These are phyloP conservation scores for Thunnus thynnus DNA, from an alignment of 2,113 vertebrate genomes.

Conservation along the genomic window DNA sequence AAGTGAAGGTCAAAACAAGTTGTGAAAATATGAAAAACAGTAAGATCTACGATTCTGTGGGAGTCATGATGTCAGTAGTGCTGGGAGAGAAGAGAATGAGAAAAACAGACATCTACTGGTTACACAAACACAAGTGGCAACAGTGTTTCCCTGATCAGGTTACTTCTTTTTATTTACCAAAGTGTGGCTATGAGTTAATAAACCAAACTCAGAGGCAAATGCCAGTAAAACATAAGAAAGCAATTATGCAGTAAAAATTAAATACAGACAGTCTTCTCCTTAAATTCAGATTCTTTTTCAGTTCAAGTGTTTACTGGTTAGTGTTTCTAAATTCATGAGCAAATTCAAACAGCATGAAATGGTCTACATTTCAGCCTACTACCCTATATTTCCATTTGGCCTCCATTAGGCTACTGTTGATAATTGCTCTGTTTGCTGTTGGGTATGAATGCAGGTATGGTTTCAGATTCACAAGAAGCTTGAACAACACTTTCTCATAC, in stretches of 20 bases:
- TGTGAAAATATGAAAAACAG: neutral
- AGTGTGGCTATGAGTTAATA: slow-evolving; percentile 39
- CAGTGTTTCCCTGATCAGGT: slow-evolving; percentile 11
- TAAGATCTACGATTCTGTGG: neutral
- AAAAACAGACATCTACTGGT: slow-evolving; percentile 19
- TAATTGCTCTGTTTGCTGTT: slow-evolving; percentile 25
- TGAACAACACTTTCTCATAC: slow-evolving; percentile 8
- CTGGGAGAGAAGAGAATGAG: neutral
- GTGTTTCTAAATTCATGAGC: slow-evolving; percentile 28
- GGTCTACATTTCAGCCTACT: slow-evolving; percentile 22
- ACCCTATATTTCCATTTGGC: slow-evolving; percentile 28
- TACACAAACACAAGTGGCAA: slow-evolving; percentile 24
- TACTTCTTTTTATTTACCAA: slow-evolving; percentile 9
- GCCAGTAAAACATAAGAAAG: slow-evolving; percentile 48
- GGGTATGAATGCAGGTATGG: slow-evolving; percentile 7
- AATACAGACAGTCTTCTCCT: slow-evolving; percentile 19
- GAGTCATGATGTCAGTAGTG: neutral
- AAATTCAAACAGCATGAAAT: slow-evolving; percentile 35
- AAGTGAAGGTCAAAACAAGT: slow-evolving; percentile 1
- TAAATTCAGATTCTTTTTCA: slow-evolving; percentile 24
- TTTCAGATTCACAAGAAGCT: slow-evolving; percentile 41
- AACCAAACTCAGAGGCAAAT: slow-evolving; percentile 35
- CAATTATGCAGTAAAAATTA: slow-evolving; percentile 32
- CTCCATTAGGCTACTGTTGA: slow-evolving; percentile 42
- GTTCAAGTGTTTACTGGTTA: neutral